phyloP scores from a whole-genome alignment of 2,888 invertebrate species.

The Trissolcus brochymenae region DNA sequence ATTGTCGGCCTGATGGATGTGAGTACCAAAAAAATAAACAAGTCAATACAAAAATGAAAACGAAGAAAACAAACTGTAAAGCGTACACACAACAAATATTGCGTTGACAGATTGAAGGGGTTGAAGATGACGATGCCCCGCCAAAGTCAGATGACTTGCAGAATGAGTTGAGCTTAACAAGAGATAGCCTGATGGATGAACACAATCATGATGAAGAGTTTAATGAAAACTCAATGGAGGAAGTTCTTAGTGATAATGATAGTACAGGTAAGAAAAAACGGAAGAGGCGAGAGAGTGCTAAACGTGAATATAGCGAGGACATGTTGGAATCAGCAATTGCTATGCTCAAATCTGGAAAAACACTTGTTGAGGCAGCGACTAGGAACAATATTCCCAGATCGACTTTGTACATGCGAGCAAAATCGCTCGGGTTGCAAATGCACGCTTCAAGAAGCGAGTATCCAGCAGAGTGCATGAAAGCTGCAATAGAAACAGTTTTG shows the following conservation, averaged over 20 bases:
- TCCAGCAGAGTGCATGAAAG: constrained; percentile 73
- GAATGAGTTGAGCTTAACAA: constrained; percentile 54
- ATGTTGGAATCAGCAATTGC: constrained; percentile 73
- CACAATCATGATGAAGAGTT: constrained; percentile 13
- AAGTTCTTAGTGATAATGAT: constrained; percentile 29
- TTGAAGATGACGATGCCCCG: constrained; percentile 65
- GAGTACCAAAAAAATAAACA: constrained; percentile 24
- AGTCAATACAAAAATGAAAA: background rate
- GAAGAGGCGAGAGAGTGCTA: constrained; percentile 65
- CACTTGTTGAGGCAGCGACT: constrained; percentile 73
- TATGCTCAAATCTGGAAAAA: constrained; percentile 72
- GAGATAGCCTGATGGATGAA: constrained; percentile 51
- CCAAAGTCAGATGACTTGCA: constrained; percentile 34
- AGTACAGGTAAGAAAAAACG: constrained; percentile 61
- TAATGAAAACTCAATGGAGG: constrained; percentile 25
- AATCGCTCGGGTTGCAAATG: constrained; percentile 72
- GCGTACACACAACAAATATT: background rate
- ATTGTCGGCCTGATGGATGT: constrained; percentile 75
- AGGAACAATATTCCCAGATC: constrained; percentile 75
- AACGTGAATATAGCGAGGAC: constrained; percentile 72
- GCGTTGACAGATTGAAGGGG: constrained; percentile 66
- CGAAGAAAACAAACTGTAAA: background rate
- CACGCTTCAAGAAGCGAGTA: constrained; percentile 75
- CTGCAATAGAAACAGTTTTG: constrained; percentile 74
- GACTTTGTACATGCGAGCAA: constrained; percentile 75